phyloP scores from a whole-genome alignment of 2,888 invertebrate species.

The Napeogenes sylphis region DNA sequence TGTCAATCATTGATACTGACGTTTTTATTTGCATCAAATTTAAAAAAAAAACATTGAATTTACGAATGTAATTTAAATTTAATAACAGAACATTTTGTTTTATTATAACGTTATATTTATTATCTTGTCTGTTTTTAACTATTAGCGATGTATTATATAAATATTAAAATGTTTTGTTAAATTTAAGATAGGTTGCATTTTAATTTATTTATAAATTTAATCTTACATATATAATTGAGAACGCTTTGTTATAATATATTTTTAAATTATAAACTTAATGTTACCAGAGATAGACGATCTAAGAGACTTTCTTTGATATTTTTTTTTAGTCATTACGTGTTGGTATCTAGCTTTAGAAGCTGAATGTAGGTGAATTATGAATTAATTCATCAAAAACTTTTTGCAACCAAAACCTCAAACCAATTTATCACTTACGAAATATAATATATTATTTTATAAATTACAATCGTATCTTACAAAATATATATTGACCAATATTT shows the following conservation, averaged over 20 bases:
- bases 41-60: not conserved
- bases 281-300: too few species aligned
- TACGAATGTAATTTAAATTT: too few species aligned
- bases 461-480: conserved; percentile 20
- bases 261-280: too few species aligned
- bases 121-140: too few species aligned
- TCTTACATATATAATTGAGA: too few species aligned
- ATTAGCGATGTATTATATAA: too few species aligned
- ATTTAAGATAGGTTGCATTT: too few species aligned
- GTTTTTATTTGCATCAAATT: conserved; percentile 9
- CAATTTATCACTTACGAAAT: conserved; percentile 20
- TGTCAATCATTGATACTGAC: conserved; percentile 34
- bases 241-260: too few species aligned
- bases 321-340: not conserved
- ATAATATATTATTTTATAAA: conserved; percentile 12
- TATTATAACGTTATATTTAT: not conserved
- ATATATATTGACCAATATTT: conserved; percentile 19
- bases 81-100: not conserved
- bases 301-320: not conserved
- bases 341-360: too few species aligned
- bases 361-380: too few species aligned
- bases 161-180: too few species aligned
- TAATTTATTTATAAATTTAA: too few species aligned
- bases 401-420: not conserved
- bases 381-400: not conserved